Percentiles rank a stretch among this genome's conserved stretches.
These are phyloP conservation scores for Gallinago jamesoni DNA, from an alignment of 2,113 vertebrate genomes.

Conservation along the genomic window DNA sequence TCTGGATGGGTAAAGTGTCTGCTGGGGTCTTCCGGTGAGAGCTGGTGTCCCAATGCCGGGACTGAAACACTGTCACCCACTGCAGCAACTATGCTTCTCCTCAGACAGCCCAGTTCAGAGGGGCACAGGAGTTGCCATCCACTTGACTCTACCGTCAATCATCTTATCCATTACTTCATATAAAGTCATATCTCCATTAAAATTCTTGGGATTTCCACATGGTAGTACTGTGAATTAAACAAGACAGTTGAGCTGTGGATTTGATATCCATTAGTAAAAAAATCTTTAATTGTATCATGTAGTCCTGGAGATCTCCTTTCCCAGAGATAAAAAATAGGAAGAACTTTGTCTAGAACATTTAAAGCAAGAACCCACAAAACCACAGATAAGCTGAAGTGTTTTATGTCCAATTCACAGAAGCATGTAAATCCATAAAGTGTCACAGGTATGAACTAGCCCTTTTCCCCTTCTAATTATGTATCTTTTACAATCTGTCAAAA, in stretches of 20 bases:
- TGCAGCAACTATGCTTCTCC: fast-evolving
- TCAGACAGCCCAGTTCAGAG: neutral
- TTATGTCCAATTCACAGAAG: neutral
- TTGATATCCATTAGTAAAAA: neutral
- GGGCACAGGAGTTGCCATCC: neutral
- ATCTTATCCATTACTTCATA: neutral
- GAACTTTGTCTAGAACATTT: neutral
- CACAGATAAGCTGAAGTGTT: neutral
- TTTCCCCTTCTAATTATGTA: neutral
- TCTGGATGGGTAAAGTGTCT: neutral
- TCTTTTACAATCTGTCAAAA: neutral
- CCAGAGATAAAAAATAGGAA: neutral
- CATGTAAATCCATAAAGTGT: neutral
- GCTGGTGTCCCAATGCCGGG: neutral
- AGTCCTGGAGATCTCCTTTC: neutral
- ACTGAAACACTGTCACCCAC: neutral
- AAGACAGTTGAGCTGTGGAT: neutral
- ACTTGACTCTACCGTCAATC: neutral
- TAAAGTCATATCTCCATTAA: neutral
- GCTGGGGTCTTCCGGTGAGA: neutral
- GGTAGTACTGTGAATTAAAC: neutral
- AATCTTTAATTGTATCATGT: neutral
- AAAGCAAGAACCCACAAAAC: neutral
- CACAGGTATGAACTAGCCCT: conserved; percentile 8
- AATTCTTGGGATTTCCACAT: neutral